Evolutionary conservation across 2,888 invertebrate genomes (phyloP), one percentile per base, ranked within the genome.

Genomic region (Plebejus melissa): DNA sequence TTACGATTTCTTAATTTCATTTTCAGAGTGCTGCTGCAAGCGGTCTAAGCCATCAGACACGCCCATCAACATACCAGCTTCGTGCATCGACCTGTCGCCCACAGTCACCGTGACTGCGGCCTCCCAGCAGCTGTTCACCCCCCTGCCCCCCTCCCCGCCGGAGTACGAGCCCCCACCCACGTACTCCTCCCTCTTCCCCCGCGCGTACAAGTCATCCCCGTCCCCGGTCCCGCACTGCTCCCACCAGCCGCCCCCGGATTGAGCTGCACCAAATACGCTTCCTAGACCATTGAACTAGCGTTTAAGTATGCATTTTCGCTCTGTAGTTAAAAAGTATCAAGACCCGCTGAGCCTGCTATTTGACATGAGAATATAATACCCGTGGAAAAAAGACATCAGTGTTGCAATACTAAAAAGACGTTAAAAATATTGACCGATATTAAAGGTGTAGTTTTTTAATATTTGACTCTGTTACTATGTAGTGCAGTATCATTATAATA

Each of bases 111-210:
- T 90, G 54, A 90, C 93, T 5, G 87, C 90, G 0, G 83, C 90
- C 0, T 90, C 92, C 0, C 90, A 89, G 76, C 89, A 89, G 76
- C 83, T 90, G 77, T 89, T 90, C 84, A 81, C 88, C 70, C 89
- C 94, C 11, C 84, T 86, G 0, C 86, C 87, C 11, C 85, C 90
- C 13, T 86, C 90, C 1, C 95, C 95, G 0, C 96, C 96, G 3
- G 95, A 95, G 81, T 96, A 96, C 85, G 96, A 96, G 78, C 95
- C 95, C 1, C 94, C 94, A 2, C 96, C 96, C 0, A 94, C 96
- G 0, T 96, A 96, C 85, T 95, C 94, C 72, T 94, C 95, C 0
- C 90, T 96, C 1, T 96, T 96, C 88, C 96, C 96, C 0, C 84
- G 91, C 75, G 90, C 90, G 69, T 91, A 88, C 85, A 93, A 93